Evolutionary conservation across 2,113 vertebrate genomes (phyloP).

Genomic region (Pangasianodon gigas): DNA sequence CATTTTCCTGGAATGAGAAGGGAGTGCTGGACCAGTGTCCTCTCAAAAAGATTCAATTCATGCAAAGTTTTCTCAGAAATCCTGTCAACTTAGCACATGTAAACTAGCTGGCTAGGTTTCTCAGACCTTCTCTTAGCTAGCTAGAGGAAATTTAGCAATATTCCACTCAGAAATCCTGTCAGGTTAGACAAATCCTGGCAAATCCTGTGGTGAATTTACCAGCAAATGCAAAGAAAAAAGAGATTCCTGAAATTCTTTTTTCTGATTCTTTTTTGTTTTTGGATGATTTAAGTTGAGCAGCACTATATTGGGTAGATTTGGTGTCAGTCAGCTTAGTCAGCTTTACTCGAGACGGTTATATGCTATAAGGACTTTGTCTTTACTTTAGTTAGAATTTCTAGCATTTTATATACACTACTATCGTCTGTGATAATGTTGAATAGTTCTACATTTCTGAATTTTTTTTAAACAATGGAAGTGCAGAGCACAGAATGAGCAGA

Average conservation of each 20-base stretch:
- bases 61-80: background rate
- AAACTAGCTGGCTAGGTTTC: background rate
- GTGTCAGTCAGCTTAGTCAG: background rate
- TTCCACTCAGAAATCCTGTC: background rate
- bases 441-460: too few species aligned
- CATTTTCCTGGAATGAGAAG: constrained; percentile 1
- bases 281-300: background rate
- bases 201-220: background rate
- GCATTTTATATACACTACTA: background rate
- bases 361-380: background rate
- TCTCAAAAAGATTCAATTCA: background rate
- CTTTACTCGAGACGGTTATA: background rate
- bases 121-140: background rate
- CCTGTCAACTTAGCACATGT: background rate
- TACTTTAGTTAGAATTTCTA: background rate
- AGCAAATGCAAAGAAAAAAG: too few species aligned
- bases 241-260: too few species aligned
- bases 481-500: background rate
- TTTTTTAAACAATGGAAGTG: too few species aligned
- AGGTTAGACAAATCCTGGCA: background rate
- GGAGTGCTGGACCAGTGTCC: background rate
- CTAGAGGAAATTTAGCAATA: background rate
- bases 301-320: background rate
- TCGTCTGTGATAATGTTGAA: too few species aligned
- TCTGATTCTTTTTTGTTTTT: background rate